These are phyloP conservation scores for Malthinus seriepunctatus DNA, from an alignment of 2,888 invertebrate species.

Conservation along the genomic window DNA sequence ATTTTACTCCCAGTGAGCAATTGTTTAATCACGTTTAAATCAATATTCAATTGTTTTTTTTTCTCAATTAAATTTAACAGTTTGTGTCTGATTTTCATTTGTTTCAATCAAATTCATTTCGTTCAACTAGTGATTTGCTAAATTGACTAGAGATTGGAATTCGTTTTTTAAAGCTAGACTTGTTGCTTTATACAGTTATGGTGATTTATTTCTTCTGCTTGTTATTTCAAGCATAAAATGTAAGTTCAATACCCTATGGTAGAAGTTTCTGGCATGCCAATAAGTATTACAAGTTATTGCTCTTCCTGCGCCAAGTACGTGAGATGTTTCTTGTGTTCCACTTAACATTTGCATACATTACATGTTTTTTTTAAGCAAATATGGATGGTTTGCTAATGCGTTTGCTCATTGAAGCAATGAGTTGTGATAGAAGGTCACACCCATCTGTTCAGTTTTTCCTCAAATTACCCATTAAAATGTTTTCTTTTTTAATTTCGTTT, in stretches of 20 bases:
- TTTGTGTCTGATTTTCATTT: too few relatives aligned
- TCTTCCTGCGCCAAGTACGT: constrained; percentile 2
- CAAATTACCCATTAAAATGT: neutral
- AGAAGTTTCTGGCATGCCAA: constrained; percentile 21
- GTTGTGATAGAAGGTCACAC: constrained; percentile 2
- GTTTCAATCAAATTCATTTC: too few relatives aligned
- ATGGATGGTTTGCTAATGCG: neutral
- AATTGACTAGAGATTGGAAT: constrained; percentile 1
- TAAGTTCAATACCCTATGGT: constrained; percentile 21
- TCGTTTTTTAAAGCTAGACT: neutral
- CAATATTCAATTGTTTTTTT: too few relatives aligned
- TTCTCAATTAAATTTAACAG: too few relatives aligned
- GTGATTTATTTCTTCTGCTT: constrained; percentile 18
- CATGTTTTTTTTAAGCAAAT: neutral
- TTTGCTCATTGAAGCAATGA: too few relatives aligned
- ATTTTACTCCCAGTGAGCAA: too few relatives aligned
- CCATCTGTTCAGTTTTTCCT: neutral
- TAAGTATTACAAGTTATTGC: constrained; percentile 8
- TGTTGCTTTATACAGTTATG: neutral
- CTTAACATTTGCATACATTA: constrained; percentile 9
- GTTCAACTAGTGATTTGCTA: neutral
- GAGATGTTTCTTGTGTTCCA: neutral
- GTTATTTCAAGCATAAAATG: constrained; percentile 27
- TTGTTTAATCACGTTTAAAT: too few relatives aligned
- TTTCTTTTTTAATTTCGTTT: neutral